A percentile compares a stretch with the other conserved stretches of the same genome.
phyloP scores from a whole-genome alignment of 1,140 invertebrate species.

The Dolichoris vasculosae region DNA sequence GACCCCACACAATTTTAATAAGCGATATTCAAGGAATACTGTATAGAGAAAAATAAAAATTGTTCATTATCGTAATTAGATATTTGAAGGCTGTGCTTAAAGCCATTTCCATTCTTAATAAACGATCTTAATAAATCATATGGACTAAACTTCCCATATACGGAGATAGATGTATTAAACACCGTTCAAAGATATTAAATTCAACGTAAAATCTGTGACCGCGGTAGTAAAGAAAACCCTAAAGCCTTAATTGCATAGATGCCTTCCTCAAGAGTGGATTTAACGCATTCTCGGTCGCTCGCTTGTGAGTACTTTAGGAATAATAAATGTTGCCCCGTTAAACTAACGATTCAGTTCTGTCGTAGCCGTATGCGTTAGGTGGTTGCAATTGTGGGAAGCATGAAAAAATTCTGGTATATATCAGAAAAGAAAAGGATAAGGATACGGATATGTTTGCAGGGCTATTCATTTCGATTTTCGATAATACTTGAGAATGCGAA shows the following conservation, averaged over 20 bases:
- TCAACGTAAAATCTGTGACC: slow-evolving; percentile 19
- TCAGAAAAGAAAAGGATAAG: neutral
- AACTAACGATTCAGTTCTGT: slow-evolving; percentile 11
- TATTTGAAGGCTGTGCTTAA: neutral
- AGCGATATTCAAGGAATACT: neutral
- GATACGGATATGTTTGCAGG: no score
- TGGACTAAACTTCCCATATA: neutral
- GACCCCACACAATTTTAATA: neutral
- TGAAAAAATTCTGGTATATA: neutral
- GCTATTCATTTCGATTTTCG: neutral
- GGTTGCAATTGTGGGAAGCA: neutral
- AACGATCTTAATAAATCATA: slow-evolving; percentile 24
- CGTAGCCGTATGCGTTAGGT: neutral
- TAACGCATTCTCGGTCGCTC: slow-evolving; percentile 13
- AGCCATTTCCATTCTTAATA: neutral
- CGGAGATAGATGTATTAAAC: slow-evolving; percentile 19
- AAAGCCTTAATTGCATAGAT: slow-evolving; percentile 23
- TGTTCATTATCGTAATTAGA: slow-evolving; percentile 8
- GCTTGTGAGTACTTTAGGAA: neutral
- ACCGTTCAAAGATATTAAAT: slow-evolving; percentile 30
- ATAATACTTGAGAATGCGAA: neutral
- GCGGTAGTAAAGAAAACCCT: neutral
- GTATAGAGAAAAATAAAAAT: neutral
- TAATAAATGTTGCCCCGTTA: slow-evolving; percentile 39
- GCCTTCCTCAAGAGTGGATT: slow-evolving; percentile 23